These are phyloP conservation scores for Eudasyphora cyanicolor DNA, from an alignment of 2,888 invertebrate genomes.

Conservation along the genomic window DNA sequence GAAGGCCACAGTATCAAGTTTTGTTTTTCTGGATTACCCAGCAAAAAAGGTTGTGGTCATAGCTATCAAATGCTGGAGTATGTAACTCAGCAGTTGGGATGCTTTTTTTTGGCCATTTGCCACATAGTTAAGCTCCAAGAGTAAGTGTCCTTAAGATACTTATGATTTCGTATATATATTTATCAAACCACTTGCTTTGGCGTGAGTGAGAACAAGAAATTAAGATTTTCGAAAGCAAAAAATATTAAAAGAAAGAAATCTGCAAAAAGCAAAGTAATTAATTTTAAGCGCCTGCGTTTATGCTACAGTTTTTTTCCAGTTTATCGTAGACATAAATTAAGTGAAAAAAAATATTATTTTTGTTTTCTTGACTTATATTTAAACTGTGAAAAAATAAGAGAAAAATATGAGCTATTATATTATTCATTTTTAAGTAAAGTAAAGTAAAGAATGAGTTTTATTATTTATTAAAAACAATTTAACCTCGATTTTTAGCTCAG, in stretches of 20 bases:
- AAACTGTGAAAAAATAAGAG: no score
- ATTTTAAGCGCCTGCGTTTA: neutral
- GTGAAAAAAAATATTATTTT: no score
- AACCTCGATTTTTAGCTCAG: neutral
- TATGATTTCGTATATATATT: neutral
- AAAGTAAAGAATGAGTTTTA: slow-evolving; percentile 44
- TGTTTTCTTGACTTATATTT: no score
- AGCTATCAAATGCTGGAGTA: neutral
- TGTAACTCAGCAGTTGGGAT: no score
- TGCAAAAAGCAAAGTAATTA: neutral
- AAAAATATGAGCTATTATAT: no score
- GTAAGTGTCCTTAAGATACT: neutral
- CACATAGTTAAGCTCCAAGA: neutral
- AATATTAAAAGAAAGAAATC: neutral
- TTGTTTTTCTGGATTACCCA: neutral
- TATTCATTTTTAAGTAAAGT: no score
- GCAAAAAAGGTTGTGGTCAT: neutral
- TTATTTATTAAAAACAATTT: slow-evolving; percentile 26
- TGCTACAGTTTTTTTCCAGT: neutral
- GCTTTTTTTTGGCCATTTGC: slow-evolving; percentile 1
- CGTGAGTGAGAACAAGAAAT: no score
- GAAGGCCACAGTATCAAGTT: neutral
- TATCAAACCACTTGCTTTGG: neutral
- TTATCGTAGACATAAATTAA: no score
- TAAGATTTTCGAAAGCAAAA: neutral